phyloP scores from a whole-genome alignment of 2,888 invertebrate genomes.

The Coenonympha arcania region DNA sequence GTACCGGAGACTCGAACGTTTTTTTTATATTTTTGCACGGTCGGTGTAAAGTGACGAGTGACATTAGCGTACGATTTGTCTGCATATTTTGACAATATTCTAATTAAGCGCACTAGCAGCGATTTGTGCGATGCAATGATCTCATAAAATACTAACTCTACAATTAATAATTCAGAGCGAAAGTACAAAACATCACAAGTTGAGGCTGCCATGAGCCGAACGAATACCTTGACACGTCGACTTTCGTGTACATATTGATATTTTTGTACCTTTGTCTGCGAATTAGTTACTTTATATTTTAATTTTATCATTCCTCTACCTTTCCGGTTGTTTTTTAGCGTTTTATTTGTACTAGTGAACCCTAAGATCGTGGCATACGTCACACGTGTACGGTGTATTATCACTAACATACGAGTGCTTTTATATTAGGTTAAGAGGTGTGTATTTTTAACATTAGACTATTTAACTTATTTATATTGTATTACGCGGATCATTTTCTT shows the following conservation, averaged over 20 bases:
- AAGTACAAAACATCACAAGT: constrained; percentile 59
- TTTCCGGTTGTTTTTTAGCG: constrained; percentile 55
- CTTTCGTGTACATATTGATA: constrained; percentile 54
- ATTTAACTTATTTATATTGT: constrained; percentile 75
- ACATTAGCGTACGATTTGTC: constrained; percentile 56
- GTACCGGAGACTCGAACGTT: constrained; percentile 46
- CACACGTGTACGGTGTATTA: constrained; percentile 36
- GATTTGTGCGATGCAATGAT: constrained; percentile 66
- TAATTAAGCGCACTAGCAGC: constrained; percentile 64
- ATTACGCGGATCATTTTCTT: constrained; percentile 73
- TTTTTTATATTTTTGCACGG: constrained; percentile 48
- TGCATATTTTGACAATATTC: constrained; percentile 70
- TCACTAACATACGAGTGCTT: constrained; percentile 63
- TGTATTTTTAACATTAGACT: constrained; percentile 74
- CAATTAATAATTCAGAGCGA: constrained; percentile 54
- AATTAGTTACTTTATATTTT: constrained; percentile 56
- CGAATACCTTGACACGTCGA: constrained; percentile 34
- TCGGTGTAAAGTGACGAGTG: constrained; percentile 59
- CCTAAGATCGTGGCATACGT: constrained; percentile 37
- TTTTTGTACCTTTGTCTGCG: constrained; percentile 69
- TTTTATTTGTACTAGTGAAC: constrained; percentile 40
- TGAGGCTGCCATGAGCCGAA: constrained; percentile 29
- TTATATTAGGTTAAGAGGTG: constrained; percentile 72
- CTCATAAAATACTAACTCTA: constrained; percentile 73
- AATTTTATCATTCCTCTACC: constrained; percentile 62